phyloP scores from a whole-genome alignment of 2,888 invertebrate species.

The Gisinianus flammeolus region DNA sequence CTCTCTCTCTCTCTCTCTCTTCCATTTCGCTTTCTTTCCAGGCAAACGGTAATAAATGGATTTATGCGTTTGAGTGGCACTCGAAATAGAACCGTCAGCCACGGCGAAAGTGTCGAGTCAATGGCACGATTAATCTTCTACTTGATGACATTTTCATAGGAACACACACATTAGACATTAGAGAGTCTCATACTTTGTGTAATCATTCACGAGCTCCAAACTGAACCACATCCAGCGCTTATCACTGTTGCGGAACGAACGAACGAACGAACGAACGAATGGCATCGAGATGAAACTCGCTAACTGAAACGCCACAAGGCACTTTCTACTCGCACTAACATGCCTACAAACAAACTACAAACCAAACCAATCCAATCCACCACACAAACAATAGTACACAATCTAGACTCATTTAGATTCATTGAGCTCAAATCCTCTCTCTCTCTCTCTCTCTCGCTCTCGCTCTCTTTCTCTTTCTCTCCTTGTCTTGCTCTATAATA shows the following conservation, averaged over 20 bases:
- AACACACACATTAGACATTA: conserved; percentile 37
- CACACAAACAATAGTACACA: background rate
- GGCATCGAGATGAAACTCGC: too few relatives aligned
- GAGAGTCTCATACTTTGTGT: conserved; percentile 6
- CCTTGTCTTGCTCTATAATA: background rate
- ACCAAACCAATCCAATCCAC: too few relatives aligned
- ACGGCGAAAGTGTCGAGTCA: conserved; percentile 42
- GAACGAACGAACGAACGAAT: too few relatives aligned
- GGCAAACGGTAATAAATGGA: conserved; percentile 38
- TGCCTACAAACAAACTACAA: background rate
- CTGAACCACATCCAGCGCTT: too few relatives aligned
- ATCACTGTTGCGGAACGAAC: too few relatives aligned
- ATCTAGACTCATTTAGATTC: background rate
- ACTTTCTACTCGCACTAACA: background rate
- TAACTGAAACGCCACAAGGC: background rate
- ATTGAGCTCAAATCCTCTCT: too few relatives aligned
- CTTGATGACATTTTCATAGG: conserved; percentile 42
- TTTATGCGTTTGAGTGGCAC: conserved; percentile 42
- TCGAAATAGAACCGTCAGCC: conserved; percentile 43
- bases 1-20: background rate
- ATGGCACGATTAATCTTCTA: conserved; percentile 44
- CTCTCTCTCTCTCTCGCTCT: too few relatives aligned
- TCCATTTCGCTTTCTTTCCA: background rate
- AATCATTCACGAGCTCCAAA: too few relatives aligned
- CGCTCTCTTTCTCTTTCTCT: too few relatives aligned